A percentile compares a stretch with the other conserved stretches of the same genome.
These are phyloP conservation scores for Pyrrhosoma nymphula DNA, from an alignment of 2,888 invertebrate species.

Conservation along the genomic window DNA sequence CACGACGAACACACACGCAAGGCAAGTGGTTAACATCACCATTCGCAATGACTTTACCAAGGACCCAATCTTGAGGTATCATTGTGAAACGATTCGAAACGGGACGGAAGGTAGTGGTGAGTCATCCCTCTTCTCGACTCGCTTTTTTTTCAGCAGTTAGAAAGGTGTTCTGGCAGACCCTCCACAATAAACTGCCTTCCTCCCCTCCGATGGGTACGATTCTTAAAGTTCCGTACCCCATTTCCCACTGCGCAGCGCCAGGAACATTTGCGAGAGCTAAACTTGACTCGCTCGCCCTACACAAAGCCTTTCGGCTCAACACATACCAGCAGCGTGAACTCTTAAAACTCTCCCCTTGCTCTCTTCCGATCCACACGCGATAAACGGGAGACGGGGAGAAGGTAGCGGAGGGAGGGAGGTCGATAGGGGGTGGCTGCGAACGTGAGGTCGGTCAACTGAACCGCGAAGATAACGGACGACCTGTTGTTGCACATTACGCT, in stretches of 20 bases:
- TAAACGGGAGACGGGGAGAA: background rate
- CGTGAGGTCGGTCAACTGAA: background rate
- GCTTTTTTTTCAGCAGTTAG: no score
- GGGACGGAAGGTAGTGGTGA: no score
- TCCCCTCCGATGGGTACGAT: background rate
- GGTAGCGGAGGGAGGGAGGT: background rate
- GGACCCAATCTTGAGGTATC: no score
- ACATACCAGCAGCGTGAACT: background rate
- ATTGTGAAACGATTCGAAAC: no score
- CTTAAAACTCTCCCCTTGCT: background rate
- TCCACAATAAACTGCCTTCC: no score
- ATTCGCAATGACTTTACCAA: no score
- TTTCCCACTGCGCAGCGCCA: no score
- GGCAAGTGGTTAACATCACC: no score
- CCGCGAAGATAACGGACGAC: conserved; percentile 35
- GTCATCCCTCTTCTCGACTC: no score
- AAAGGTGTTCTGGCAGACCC: no score
- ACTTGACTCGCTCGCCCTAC: background rate
- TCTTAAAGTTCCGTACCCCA: background rate
- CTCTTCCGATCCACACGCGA: background rate
- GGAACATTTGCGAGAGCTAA: no score
- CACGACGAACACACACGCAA: no score
- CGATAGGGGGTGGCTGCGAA: background rate
- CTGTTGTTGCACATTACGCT: conserved; percentile 11
- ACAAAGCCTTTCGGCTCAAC: background rate